Conservation (phyloP, 2,113 vertebrate genomes). For the Turdus rufiventris region DNA sequence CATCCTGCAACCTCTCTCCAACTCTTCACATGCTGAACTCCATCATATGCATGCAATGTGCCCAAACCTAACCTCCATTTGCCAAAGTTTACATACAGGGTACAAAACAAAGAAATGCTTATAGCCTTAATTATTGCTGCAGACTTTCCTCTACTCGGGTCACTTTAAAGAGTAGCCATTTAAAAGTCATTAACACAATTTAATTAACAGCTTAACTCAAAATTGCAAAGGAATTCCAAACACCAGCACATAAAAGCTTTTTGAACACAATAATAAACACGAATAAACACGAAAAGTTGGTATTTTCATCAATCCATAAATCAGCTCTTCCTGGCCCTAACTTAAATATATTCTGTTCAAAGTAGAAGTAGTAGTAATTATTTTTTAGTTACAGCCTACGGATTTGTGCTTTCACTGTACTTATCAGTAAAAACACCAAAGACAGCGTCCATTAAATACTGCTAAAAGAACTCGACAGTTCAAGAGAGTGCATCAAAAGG, state of each 20-base stretch:
- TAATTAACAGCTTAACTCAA: constrained; percentile 13
- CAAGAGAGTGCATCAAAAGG: neutral
- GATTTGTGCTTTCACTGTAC: neutral
- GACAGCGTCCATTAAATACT: neutral
- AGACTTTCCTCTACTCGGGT: neutral
- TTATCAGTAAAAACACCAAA: neutral
- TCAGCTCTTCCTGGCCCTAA: neutral
- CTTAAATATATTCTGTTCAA: neutral
- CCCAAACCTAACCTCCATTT: neutral
- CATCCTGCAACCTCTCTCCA: neutral
- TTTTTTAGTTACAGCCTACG: neutral
- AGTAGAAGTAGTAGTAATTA: neutral
- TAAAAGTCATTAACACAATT: constrained; percentile 2
- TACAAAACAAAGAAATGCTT: neutral
- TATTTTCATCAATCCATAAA: neutral
- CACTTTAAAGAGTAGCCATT: neutral
- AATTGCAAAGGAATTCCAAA: neutral
- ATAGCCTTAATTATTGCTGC: neutral
- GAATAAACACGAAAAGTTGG: neutral
- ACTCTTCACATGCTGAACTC: neutral
- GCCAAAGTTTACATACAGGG: neutral
- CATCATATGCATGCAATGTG: neutral
- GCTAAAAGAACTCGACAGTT: neutral
- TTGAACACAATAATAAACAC: no score
- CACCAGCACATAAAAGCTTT: neutral